phyloP scores from a whole-genome alignment of 2,113 vertebrate genomes.

The Scartelaos histophorus region DNA sequence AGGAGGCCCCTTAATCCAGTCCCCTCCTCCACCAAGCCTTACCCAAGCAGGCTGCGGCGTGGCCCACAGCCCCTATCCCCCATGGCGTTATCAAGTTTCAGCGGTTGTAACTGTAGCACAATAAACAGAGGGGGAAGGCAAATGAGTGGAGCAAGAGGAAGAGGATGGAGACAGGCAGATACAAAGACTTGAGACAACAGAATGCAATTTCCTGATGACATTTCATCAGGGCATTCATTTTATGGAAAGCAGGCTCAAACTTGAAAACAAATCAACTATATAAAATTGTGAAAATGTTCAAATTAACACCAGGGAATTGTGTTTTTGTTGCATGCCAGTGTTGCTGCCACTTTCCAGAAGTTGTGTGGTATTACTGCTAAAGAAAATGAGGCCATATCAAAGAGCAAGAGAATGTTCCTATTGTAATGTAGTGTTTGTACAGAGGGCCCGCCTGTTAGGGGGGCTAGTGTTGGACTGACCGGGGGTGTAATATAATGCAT shows the following conservation, averaged over 20 bases:
- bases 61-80: conserved; percentile 71
- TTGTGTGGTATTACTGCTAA: conserved; percentile 61
- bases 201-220: conserved; percentile 45
- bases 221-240: conserved; percentile 33
- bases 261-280: background rate
- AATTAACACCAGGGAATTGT: conserved; percentile 31
- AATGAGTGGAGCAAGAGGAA: conserved; percentile 35
- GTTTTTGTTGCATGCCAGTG: conserved; percentile 43
- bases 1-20: conserved; percentile 82
- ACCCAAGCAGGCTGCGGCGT: conserved; percentile 58
- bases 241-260: background rate
- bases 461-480: conserved; percentile 57
- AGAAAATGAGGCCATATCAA: conserved; percentile 68
- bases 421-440: conserved; percentile 65
- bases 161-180: conserved; percentile 41
- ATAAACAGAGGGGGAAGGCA: conserved; percentile 71
- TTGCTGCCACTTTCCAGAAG: conserved; percentile 67
- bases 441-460: conserved; percentile 63
- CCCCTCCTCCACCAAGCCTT: conserved; percentile 58
- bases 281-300: conserved; percentile 20
- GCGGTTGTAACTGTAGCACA: conserved; percentile 76
- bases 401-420: conserved; percentile 72
- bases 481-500: conserved; percentile 74
- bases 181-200: conserved; percentile 44
- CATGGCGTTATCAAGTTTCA: conserved; percentile 83